Conservation (phyloP, 1,140 invertebrate genomes). For the Calliopsis andreniformis region DNA sequence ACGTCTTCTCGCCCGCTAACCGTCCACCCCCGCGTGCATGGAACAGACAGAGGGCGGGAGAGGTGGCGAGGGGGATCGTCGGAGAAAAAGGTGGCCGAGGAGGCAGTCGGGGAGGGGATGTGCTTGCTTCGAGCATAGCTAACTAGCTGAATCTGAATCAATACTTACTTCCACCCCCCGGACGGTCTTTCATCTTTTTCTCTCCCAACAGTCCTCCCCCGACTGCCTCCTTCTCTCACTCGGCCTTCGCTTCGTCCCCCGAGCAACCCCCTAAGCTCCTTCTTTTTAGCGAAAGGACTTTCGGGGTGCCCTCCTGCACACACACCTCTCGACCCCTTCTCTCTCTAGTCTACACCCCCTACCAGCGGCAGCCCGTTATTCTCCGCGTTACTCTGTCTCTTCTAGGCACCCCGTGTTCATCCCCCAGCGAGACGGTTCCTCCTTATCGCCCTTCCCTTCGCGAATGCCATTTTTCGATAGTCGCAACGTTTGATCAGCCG, state of each 20-base stretch:
- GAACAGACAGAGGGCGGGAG: slow-evolving; percentile 9
- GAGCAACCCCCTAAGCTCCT: slow-evolving; percentile 12
- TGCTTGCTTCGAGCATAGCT: slow-evolving; percentile 74
- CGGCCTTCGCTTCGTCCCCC: background rate
- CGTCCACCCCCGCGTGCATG: slow-evolving; percentile 34
- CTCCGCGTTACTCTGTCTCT: slow-evolving; percentile 40
- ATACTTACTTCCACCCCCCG: slow-evolving; percentile 73
- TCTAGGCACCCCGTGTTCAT: slow-evolving; percentile 7
- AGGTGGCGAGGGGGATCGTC: slow-evolving; percentile 30
- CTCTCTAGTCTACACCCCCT: slow-evolving; percentile 10
- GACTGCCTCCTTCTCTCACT: background rate
- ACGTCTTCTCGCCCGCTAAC: slow-evolving; percentile 44
- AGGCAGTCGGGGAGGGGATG: slow-evolving; percentile 46
- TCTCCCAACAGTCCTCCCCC: slow-evolving; percentile 13
- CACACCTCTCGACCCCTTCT: slow-evolving; percentile 35
- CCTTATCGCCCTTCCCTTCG: slow-evolving; percentile 6
- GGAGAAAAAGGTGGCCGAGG: slow-evolving; percentile 47
- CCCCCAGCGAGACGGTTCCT: background rate
- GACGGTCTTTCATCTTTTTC: slow-evolving; percentile 49
- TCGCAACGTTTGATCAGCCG: slow-evolving; percentile 67
- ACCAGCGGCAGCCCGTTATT: slow-evolving; percentile 14
- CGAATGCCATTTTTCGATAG: slow-evolving; percentile 52
- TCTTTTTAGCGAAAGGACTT: slow-evolving; percentile 52
- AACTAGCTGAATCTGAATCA: slow-evolving; percentile 79
- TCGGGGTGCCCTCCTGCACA: slow-evolving; percentile 31